These are phyloP conservation scores for Drosophila malerkotliana DNA, from an alignment of 1,140 invertebrate genomes.

Conservation along the genomic window DNA sequence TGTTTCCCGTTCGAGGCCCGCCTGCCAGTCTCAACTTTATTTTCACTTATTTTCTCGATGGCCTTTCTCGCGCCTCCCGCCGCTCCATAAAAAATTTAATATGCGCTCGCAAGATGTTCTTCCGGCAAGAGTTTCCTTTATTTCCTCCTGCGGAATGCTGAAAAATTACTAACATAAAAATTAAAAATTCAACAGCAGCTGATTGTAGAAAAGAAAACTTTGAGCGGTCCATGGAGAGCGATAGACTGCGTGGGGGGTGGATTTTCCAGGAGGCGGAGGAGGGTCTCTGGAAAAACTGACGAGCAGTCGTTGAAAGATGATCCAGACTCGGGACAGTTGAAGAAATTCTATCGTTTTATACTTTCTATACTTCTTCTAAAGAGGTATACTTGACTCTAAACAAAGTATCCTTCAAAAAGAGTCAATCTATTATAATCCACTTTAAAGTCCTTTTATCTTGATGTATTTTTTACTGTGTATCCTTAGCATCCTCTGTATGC, in stretches of 20 bases:
- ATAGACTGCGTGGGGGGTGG: slow-evolving; percentile 8
- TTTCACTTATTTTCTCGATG: slow-evolving; percentile 49
- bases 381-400: neutral
- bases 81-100: slow-evolving; percentile 76
- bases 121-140: slow-evolving; percentile 48
- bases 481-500: slow-evolving; percentile 32
- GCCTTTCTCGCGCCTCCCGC: slow-evolving; percentile 38
- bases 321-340: slow-evolving; percentile 9
- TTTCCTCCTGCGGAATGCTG: slow-evolving; percentile 56
- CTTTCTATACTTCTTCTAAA: neutral
- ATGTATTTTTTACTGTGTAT: slow-evolving; percentile 18
- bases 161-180: slow-evolving; percentile 83
- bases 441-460: neutral
- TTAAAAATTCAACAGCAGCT: slow-evolving; percentile 82
- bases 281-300: slow-evolving; percentile 13
- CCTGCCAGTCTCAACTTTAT: slow-evolving; percentile 26
- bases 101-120: slow-evolving; percentile 77
- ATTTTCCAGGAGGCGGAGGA: slow-evolving; percentile 18
- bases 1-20: slow-evolving; percentile 35
- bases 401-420: neutral
- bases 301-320: slow-evolving; percentile 42
- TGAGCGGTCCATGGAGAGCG: slow-evolving; percentile 38
- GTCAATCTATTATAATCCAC: neutral
- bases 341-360: neutral
- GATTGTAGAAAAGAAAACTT: slow-evolving; percentile 65